Percentiles rank a stretch among this genome's conserved stretches.
Evolutionary conservation across 2,113 vertebrate genomes (phyloP).

Genomic region (Chionodraco myersi): DNA sequence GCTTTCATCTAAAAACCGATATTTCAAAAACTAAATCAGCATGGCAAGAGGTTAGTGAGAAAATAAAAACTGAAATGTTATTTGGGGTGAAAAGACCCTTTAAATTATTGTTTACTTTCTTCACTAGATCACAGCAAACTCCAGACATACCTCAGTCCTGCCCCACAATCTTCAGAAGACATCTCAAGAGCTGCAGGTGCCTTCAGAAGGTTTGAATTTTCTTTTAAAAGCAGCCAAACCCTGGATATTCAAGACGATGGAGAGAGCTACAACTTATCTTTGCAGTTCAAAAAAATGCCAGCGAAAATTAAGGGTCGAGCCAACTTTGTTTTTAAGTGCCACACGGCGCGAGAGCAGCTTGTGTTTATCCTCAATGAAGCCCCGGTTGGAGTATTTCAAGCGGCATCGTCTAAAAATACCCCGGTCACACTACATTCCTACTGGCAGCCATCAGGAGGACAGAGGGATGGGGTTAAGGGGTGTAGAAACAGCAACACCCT

Average conservation of each 20-base stretch:
- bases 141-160: conserved; percentile 76
- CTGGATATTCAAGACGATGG: background rate
- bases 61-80: background rate
- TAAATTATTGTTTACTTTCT: background rate
- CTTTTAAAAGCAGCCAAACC: conserved; percentile 7
- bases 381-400: conserved; percentile 84
- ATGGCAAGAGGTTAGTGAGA: background rate
- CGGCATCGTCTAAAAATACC: conserved; percentile 91
- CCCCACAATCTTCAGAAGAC: conserved; percentile 75
- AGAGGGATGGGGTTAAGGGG: conserved; percentile 21
- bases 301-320: background rate
- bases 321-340: conserved; percentile 67
- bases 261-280: background rate
- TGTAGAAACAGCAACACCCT: conserved; percentile 22
- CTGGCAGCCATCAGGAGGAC: conserved; percentile 71
- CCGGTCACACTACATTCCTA: conserved; percentile 87
- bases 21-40: background rate
- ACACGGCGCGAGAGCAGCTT: conserved; percentile 76
- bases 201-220: conserved; percentile 19
- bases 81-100: background rate
- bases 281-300: background rate
- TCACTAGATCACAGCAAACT: conserved; percentile 1
- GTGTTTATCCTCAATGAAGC: conserved; percentile 90
- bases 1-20: background rate
- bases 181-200: conserved; percentile 63